These are phyloP conservation scores for Pterois miles DNA, from an alignment of 2,797 vertebrate species.

Conservation along the genomic window DNA sequence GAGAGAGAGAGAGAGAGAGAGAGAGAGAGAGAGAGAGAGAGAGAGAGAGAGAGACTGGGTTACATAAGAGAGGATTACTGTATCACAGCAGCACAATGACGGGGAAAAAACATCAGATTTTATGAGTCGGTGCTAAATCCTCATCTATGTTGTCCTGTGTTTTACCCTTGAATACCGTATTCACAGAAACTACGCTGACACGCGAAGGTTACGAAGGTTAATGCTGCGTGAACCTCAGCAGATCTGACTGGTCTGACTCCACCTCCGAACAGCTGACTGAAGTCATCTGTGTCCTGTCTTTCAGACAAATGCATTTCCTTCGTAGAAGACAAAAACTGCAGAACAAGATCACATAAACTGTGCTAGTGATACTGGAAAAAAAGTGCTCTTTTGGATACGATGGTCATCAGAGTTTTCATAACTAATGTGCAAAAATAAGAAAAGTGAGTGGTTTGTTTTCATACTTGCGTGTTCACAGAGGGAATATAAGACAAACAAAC, in stretches of 20 bases:
- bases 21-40: conserved; percentile 1
- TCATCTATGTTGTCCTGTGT: conserved; percentile 36
- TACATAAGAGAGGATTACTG: conserved; percentile 80
- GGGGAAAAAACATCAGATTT: conserved; percentile 48
- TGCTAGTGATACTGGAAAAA: not conserved
- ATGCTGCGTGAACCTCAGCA: conserved; percentile 25
- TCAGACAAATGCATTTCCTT: not conserved
- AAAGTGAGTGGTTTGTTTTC: not conserved
- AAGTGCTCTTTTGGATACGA: not conserved
- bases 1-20: not conserved
- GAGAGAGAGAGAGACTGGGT: conserved; percentile 48
- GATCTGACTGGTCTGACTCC: conserved; percentile 37
- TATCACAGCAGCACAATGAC: conserved; percentile 60
- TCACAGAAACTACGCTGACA: not conserved
- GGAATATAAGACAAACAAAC: not conserved
- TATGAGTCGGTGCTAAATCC: conserved; percentile 62
- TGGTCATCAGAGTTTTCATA: not conserved
- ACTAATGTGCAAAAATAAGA: not conserved
- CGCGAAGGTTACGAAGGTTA: conserved; percentile 29
- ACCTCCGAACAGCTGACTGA: conserved; percentile 10
- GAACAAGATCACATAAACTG: not conserved
- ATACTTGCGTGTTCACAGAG: not conserved
- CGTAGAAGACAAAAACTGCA: not conserved
- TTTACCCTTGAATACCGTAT: conserved; percentile 9
- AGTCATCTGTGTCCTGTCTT: not conserved